These are phyloP conservation scores for Elanoides forficatus DNA, from an alignment of 2,113 vertebrate species.

Conservation along the genomic window DNA sequence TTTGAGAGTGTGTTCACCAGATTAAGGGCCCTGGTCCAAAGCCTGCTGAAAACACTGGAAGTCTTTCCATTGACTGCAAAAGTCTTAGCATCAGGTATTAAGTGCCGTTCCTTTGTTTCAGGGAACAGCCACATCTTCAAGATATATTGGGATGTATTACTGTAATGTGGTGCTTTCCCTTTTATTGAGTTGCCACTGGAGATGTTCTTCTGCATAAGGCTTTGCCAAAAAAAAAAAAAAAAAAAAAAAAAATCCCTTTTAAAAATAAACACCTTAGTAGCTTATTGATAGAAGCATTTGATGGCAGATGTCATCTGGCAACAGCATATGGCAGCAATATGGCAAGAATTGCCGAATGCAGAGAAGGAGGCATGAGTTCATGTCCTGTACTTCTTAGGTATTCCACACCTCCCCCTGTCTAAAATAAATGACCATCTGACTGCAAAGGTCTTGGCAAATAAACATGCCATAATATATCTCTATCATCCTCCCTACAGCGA, in stretches of 20 bases:
- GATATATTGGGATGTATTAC: background rate
- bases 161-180: background rate
- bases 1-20: slow-evolving; percentile 10
- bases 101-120: background rate
- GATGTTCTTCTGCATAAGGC: background rate
- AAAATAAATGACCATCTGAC: slow-evolving; percentile 27
- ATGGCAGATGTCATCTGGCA: slow-evolving; percentile 56
- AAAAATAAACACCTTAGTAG: slow-evolving; percentile 61
- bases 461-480: background rate
- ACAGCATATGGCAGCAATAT: slow-evolving; percentile 60
- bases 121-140: background rate
- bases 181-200: slow-evolving; percentile 23
- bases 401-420: background rate
- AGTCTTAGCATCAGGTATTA: background rate
- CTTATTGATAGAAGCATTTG: slow-evolving; percentile 50
- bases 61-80: background rate
- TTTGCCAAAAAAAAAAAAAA: background rate
- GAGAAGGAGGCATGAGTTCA: slow-evolving; percentile 1
- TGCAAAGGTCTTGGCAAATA: slow-evolving; percentile 30
- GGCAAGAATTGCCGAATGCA: slow-evolving; percentile 10
- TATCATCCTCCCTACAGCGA: background rate
- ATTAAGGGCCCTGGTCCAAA: slow-evolving; percentile 17
- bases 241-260: background rate
- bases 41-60: slow-evolving; percentile 20
- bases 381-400: background rate